phyloP scores from a whole-genome alignment of 2,113 vertebrate species.

The Solenodon paradoxus region DNA sequence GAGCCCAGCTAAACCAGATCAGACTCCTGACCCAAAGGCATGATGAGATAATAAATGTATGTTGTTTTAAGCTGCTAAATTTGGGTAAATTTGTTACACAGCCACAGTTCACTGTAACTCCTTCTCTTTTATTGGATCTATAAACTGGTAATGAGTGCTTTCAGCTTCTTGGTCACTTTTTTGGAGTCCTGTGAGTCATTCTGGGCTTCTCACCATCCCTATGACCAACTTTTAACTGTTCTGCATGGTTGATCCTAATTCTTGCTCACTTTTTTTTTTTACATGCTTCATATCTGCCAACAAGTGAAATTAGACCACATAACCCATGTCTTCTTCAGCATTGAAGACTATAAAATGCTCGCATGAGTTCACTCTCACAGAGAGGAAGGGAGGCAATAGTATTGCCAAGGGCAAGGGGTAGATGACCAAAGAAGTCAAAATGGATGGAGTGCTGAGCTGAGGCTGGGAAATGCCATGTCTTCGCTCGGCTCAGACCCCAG shows the following conservation, averaged over 20 bases:
- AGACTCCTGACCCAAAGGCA: background rate
- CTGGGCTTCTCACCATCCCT: fast-evolving
- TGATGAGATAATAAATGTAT: background rate
- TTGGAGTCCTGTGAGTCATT: background rate
- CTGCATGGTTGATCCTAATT: background rate
- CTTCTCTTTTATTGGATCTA: background rate
- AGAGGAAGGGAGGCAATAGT: background rate
- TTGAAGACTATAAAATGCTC: background rate
- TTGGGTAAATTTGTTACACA: background rate
- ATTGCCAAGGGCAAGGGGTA: background rate
- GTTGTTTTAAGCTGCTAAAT: background rate
- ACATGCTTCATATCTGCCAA: background rate
- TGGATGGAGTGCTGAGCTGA: background rate
- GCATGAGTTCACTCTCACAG: background rate
- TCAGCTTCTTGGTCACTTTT: background rate
- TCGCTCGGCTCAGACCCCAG: background rate
- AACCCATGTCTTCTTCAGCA: background rate
- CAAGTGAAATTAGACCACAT: background rate
- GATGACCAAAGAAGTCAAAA: background rate
- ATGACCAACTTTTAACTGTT: background rate
- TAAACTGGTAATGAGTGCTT: background rate
- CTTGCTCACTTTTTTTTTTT: background rate
- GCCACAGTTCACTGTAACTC: background rate
- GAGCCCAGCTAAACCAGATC: background rate
- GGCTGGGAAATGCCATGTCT: background rate